Evolutionary conservation across 2,113 vertebrate genomes (phyloP).

Genomic region (Odocoileus virginianus): DNA sequence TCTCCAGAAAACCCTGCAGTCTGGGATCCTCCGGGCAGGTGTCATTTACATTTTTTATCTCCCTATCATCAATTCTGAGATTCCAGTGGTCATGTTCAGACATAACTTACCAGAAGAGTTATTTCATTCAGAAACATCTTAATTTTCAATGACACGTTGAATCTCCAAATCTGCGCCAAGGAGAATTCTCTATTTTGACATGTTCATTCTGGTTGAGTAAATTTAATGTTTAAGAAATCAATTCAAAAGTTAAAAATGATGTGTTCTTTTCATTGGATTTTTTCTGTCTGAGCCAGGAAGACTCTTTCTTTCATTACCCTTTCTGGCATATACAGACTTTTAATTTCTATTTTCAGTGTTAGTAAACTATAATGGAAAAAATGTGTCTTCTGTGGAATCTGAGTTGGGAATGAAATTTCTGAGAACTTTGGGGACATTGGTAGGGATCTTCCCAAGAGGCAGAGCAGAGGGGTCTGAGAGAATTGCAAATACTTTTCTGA

Average conservation of each 20-base stretch:
- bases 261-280: neutral
- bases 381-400: neutral
- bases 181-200: constrained; percentile 32
- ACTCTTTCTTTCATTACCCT: neutral
- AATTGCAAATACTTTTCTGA: neutral
- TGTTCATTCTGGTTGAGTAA: constrained; percentile 25
- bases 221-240: neutral
- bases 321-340: neutral
- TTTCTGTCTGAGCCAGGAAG: neutral
- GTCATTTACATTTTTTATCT: constrained; percentile 55
- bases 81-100: constrained; percentile 59
- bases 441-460: neutral
- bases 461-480: neutral
- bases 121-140: constrained; percentile 53
- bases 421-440: neutral
- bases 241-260: neutral
- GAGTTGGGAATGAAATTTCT: neutral
- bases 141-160: constrained; percentile 53
- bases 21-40: neutral
- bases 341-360: neutral
- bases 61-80: constrained; percentile 40
- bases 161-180: neutral
- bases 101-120: constrained; percentile 25
- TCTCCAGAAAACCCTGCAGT: neutral
- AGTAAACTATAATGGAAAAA: neutral